phyloP scores from a whole-genome alignment of 2,888 invertebrate genomes.

The Plebejus argus region DNA sequence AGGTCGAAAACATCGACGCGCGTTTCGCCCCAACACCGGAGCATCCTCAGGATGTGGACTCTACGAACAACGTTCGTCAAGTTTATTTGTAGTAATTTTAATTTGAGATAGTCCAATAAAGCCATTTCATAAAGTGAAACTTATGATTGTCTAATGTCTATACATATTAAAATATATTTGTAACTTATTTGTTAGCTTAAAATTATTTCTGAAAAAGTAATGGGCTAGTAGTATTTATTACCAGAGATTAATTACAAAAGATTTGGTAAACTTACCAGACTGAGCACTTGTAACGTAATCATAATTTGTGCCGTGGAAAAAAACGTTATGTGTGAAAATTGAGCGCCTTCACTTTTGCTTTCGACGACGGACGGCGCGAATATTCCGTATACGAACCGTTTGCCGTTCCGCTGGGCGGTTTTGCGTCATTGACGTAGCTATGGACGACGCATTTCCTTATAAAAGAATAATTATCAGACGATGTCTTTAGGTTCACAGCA shows the following conservation, averaged over 20 bases:
- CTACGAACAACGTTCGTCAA: too few relatives aligned
- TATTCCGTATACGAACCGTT: conserved; percentile 3
- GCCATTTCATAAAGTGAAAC: too few relatives aligned
- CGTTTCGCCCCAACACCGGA: too few relatives aligned
- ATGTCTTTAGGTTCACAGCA: too few relatives aligned
- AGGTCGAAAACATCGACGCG: too few relatives aligned
- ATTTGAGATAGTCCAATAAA: too few relatives aligned
- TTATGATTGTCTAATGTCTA: too few relatives aligned
- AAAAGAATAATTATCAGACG: too few relatives aligned
- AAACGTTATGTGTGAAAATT: conserved; percentile 24
- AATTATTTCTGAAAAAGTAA: background rate
- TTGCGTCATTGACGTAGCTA: background rate
- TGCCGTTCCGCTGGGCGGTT: conserved; percentile 11
- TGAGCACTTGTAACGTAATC: background rate
- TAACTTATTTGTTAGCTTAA: background rate
- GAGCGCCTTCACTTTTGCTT: conserved; percentile 25
- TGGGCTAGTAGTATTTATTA: background rate
- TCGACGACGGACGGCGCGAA: conserved; percentile 10
- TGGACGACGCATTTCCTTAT: background rate
- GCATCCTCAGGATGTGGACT: too few relatives aligned
- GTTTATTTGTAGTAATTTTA: too few relatives aligned
- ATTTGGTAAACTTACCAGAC: background rate
- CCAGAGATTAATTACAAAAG: background rate
- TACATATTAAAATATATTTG: too few relatives aligned
- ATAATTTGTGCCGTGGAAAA: conserved; percentile 6